Conservation (phyloP, 2,888 invertebrate species). For the Kuschelorhynchus macadamiae region DNA sequence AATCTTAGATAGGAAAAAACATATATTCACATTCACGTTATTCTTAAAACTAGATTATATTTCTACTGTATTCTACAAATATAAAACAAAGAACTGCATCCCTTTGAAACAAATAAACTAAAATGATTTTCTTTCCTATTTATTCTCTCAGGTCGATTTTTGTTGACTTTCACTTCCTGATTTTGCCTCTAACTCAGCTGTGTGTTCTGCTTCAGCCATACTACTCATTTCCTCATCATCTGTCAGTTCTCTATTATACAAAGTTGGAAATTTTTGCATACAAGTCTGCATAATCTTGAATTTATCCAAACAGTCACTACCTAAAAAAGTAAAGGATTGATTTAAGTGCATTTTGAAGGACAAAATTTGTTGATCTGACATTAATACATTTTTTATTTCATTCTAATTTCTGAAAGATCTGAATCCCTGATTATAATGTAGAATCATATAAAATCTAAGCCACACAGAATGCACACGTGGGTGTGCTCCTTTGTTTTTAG, state of each 20-base stretch:
- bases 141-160: background rate
- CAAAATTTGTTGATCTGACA: no score
- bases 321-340: constrained; percentile 58
- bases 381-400: no score
- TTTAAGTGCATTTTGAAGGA: no score
- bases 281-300: constrained; percentile 94
- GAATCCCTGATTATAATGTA: no score
- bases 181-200: constrained; percentile 17
- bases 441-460: no score
- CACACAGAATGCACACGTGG: no score
- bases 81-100: background rate
- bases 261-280: constrained; percentile 87
- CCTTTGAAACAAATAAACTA: no score
- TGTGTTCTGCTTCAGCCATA: constrained; percentile 45
- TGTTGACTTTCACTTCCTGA: background rate
- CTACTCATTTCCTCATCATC: constrained; percentile 71
- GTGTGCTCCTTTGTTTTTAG: no score
- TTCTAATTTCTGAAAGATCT: no score
- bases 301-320: constrained; percentile 89
- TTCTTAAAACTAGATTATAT: background rate
- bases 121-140: background rate
- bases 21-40: background rate
- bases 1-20: no score
- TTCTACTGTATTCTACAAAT: background rate
- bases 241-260: constrained; percentile 83